Evolutionary conservation across 2,888 invertebrate genomes (phyloP).

Genomic region (Lasioglossum leucozonium): DNA sequence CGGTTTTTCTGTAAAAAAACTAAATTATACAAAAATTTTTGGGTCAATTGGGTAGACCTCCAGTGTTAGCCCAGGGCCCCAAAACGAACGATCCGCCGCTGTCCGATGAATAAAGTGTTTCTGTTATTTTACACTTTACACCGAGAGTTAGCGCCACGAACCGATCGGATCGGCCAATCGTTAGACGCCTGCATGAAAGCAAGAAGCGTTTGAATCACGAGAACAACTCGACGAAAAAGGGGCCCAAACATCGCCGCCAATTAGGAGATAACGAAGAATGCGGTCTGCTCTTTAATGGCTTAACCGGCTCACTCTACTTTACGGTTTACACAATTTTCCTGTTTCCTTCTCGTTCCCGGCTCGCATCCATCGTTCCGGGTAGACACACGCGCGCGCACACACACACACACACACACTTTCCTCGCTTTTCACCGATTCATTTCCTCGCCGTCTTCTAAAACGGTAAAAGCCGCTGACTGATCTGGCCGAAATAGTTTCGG

Average conservation of each 20-base stretch:
- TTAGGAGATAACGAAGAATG: constrained; percentile 46
- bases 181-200: neutral
- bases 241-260: constrained; percentile 23
- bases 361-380: constrained; percentile 9
- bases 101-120: neutral
- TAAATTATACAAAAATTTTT: no score
- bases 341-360: neutral
- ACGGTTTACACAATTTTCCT: constrained; percentile 35
- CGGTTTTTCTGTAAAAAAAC: no score
- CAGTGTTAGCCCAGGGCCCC: no score
- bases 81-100: no score
- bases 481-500: constrained; percentile 12
- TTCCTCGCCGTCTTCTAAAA: neutral
- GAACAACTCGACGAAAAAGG: constrained; percentile 13
- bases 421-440: neutral
- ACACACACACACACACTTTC: neutral
- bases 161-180: neutral
- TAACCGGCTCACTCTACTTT: constrained; percentile 21
- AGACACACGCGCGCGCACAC: neutral
- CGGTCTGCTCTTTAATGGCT: constrained; percentile 38
- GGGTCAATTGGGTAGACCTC: no score
- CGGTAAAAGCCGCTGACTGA: constrained; percentile 26
- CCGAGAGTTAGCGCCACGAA: neutral
- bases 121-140: neutral
- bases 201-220: constrained; percentile 27